phyloP scores from a whole-genome alignment of 2,797 vertebrate genomes.

The Rousettus madagascariensis region DNA sequence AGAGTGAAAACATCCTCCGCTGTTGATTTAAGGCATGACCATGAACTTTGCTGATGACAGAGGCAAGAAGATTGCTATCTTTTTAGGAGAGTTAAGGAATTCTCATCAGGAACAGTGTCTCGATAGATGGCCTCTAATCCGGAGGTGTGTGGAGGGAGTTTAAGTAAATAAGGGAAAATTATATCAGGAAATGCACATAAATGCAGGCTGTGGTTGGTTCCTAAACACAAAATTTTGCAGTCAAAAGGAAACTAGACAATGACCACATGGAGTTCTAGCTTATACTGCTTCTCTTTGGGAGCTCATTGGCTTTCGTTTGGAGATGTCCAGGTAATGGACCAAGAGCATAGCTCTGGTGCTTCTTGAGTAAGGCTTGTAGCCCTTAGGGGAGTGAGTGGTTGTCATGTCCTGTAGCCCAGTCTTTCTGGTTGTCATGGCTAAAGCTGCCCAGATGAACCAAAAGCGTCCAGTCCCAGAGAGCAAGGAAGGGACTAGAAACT shows the following conservation, averaged over 20 bases:
- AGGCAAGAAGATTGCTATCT: background rate
- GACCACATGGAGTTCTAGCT: background rate
- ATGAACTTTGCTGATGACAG: background rate
- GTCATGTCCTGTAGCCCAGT: background rate
- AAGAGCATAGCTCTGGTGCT: background rate
- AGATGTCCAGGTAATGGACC: background rate
- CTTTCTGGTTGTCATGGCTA: background rate
- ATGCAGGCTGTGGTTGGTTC: background rate
- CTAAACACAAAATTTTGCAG: background rate
- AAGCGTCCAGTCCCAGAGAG: background rate
- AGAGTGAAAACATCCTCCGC: background rate
- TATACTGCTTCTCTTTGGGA: background rate
- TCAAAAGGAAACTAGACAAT: background rate
- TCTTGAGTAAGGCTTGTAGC: background rate
- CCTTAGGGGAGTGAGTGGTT: background rate
- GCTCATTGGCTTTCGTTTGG: background rate
- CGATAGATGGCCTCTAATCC: background rate
- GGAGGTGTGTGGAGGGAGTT: background rate
- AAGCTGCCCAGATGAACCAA: background rate
- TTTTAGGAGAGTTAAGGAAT: background rate
- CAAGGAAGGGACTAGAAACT: background rate
- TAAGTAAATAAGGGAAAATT: background rate
- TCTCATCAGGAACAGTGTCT: background rate
- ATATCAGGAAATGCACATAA: background rate
- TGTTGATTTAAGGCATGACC: background rate